Base-by-base conservation (phyloP, 2,113 vertebrate genomes). In the Verasper variegatus region DNA sequence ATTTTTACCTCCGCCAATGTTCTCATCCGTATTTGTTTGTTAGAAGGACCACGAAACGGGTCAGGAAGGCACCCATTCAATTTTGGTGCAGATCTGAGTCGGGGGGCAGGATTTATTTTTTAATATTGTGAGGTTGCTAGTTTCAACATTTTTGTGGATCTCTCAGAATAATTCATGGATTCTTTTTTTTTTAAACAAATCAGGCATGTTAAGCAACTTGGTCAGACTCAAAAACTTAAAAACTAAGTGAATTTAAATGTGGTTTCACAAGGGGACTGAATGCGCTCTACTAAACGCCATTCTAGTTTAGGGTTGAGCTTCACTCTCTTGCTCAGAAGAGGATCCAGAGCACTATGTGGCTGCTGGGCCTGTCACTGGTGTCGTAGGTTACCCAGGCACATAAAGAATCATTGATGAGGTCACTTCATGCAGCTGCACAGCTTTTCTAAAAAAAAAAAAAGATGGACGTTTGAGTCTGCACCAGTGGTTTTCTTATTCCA, bases 401-500 rank as follows among this genome's bases (percentile, higher is more conserved):
- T 11, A 13, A 2, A 49, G 70, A 74, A 61, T 54, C 37, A 37
- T 71, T 68, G 20, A 45, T 76, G 78, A 81, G 75, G 40, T 79
- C 56, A 74, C 55, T 49, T 40, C 27, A 14, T 59, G 52, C 74
- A 85, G 77, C 65, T 75, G 66, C 61, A 56, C 74, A 61, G 55
- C 69, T 74, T 85, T 68, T 27, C 60, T 64, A 24, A 5, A 31
- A 1, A 40, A 31, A 1, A 40, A 76, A 57, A 27, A 9, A 69
- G 62, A 56, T 66, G 65, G 40, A 63, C 35, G 14, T 75, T 56
- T 52, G 5, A 64, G 24, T 66, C 57, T 1, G 60, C 10, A n/a
- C 10, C 0, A 11, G 68, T 58, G 67, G 17, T 70, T 83, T 76
- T 57, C 63, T 55, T 57, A 7, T 56, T 71, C 4, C 45, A 2